Percentiles rank a stretch among this genome's conserved stretches.
These are phyloP conservation scores for Temnothorax ravouxi DNA, from an alignment of 2,888 invertebrate genomes.

Conservation along the genomic window DNA sequence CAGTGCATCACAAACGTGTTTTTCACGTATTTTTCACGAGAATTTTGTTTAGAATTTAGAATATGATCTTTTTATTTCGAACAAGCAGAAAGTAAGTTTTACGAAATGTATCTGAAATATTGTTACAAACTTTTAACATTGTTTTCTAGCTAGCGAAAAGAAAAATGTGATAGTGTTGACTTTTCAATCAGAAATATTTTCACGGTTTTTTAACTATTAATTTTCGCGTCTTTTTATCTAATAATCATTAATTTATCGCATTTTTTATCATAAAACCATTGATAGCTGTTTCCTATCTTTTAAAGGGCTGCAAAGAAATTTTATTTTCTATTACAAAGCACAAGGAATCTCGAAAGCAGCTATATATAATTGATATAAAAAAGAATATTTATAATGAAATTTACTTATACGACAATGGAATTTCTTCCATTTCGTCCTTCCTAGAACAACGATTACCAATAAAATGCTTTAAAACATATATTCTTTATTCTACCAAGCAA, in stretches of 20 bases:
- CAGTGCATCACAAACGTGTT: background rate
- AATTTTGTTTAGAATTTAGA: constrained; percentile 14
- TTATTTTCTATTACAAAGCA: constrained; percentile 5
- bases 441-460: background rate
- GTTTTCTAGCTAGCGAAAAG: background rate
- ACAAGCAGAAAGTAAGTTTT: background rate
- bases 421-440: background rate
- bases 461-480: background rate
- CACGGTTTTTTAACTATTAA: background rate
- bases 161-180: background rate
- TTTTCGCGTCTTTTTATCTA: background rate
- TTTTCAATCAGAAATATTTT: background rate
- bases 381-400: background rate
- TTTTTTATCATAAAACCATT: background rate
- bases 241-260: background rate
- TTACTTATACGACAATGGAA: background rate
- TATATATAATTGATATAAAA: background rate
- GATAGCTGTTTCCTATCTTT: background rate
- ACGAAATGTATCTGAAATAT: background rate
- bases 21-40: background rate
- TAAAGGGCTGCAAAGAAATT: background rate
- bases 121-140: background rate
- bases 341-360: no score
- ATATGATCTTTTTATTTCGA: background rate
- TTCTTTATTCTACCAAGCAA: background rate